Percentiles rank a stretch among this genome's conserved stretches.
Evolutionary conservation across 92 coral and sea anemone species (phyloP).

Genomic region (Zoanthus solanderi): DNA sequence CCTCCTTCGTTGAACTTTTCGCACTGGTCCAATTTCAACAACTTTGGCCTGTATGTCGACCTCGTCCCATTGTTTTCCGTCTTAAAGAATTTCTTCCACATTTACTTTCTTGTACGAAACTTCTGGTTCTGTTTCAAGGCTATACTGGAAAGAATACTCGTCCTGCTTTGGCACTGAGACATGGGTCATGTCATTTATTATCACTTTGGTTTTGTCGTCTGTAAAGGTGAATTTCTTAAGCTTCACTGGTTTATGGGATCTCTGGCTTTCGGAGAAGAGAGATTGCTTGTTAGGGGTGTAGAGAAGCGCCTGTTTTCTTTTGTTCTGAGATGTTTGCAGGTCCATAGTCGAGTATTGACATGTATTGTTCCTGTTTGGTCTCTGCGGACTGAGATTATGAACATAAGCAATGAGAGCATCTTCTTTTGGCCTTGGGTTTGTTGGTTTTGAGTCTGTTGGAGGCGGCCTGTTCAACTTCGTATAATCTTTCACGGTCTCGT

Average conservation of each 20-base stretch:
- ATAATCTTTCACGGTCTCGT: conserved; percentile 18
- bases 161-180: conserved; percentile 41
- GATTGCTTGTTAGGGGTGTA: background rate
- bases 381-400: conserved; percentile 20
- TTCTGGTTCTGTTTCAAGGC: conserved; percentile 26
- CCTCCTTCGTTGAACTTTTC: conserved; percentile 21
- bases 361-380: conserved; percentile 21
- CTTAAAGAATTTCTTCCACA: conserved; percentile 22
- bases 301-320: conserved; percentile 1
- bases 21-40: conserved; percentile 30
- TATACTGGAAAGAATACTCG: conserved; percentile 46
- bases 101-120: conserved; percentile 39
- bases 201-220: conserved; percentile 38
- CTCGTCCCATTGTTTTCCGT: conserved; percentile 48
- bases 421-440: conserved; percentile 23
- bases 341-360: conserved; percentile 18
- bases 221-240: conserved; percentile 39
- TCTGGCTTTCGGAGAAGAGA: conserved; percentile 11
- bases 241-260: conserved; percentile 7
- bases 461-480: conserved; percentile 4
- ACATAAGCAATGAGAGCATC: conserved; percentile 26
- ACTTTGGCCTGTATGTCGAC: conserved; percentile 35
- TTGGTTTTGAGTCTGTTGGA: conserved; percentile 28
- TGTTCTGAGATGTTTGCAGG: conserved; percentile 29
- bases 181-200: conserved; percentile 35